A percentile compares a stretch with the other conserved stretches of the same genome.
phyloP scores from a whole-genome alignment of 2,113 vertebrate genomes.

The Tragelaphus buxtoni region DNA sequence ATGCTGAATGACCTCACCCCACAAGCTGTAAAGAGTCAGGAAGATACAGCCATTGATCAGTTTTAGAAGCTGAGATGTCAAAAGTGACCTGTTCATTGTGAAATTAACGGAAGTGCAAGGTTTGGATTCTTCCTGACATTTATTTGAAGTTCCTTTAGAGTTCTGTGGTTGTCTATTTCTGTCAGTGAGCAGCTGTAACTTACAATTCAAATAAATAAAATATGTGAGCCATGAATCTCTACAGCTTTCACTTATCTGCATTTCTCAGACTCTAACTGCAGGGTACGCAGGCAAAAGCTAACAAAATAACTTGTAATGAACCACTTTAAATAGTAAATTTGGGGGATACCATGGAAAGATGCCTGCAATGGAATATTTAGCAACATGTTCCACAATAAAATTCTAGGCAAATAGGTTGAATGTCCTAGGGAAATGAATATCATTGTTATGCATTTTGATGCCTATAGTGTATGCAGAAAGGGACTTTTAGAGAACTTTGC shows the following conservation, averaged over 20 bases:
- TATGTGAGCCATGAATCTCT: slow-evolving; percentile 42
- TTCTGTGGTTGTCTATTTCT: not conserved
- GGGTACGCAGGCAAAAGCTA: slow-evolving; percentile 18
- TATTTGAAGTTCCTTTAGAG: not conserved
- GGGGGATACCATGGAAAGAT: not conserved
- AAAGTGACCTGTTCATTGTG: not conserved
- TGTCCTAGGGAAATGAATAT: slow-evolving; percentile 52
- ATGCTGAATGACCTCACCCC: not conserved
- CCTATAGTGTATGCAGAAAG: not conserved
- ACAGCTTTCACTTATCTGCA: slow-evolving; percentile 49
- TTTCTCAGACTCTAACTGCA: slow-evolving; percentile 43
- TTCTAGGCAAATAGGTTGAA: slow-evolving; percentile 43
- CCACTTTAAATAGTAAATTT: slow-evolving; percentile 41
- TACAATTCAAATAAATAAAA: slow-evolving; percentile 58
- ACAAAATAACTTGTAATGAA: slow-evolving; percentile 47
- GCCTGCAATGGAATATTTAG: slow-evolving; percentile 22
- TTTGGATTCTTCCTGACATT: not conserved
- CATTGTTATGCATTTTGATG: not conserved
- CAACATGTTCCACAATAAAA: slow-evolving; percentile 44
- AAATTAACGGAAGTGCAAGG: not conserved
- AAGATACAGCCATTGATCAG: not conserved
- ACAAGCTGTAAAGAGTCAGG: not conserved
- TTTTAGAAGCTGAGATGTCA: not conserved
- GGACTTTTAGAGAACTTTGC: slow-evolving; percentile 30
- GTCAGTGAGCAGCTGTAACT: slow-evolving; percentile 34